Base-by-base conservation (phyloP, 37 sponge, comb jelly and placozoan species). In the Beroe ovata region DNA sequence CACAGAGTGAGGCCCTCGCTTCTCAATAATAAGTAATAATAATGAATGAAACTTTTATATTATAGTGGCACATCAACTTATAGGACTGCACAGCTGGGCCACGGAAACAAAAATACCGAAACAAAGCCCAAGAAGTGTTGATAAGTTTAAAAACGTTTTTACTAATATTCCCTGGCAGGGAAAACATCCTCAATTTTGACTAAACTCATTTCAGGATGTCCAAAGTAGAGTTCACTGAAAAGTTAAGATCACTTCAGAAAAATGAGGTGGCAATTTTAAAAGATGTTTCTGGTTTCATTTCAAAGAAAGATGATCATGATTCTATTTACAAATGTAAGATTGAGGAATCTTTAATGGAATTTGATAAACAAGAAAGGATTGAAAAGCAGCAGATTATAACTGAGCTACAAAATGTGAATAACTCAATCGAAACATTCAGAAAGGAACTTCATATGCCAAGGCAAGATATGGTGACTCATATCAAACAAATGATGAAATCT, bases 151-250 rank as follows among this genome's bases (percentile, higher is more conserved):
- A n/a, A n/a, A n/a, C n/a, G n/a, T n/a, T n/a, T n/a, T n/a, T n/a
- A n/a, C n/a, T n/a, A n/a, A n/a, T n/a, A n/a, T n/a, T n/a, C n/a
- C n/a, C n/a, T n/a, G n/a, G n/a, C n/a, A n/a, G n/a, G n/a, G n/a
- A n/a, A n/a, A n/a, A n/a, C n/a, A n/a, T n/a, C n/a, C n/a, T n/a
- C n/a, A n/a, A n/a, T n/a, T n/a, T n/a, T n/a, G n/a, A n/a, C n/a
- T n/a, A n/a, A n/a, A n/a, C n/a, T n/a, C 59, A 58, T 11, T 58
- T 58, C 59, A 19, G 18, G 63, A 66, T 66, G 69, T 66, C 69
- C 2, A 66, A 66, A 4, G 36, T 14, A 4, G 69, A 66, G 36
- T 66, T 66, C 35, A 29, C 34, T 4, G 69, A 66, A 18, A 66
- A 66, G 35, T 30, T 66, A 6, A 32, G 4, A 33, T 32, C 30